Evolutionary conservation across 2,888 invertebrate genomes (phyloP).

Genomic region (Hetaerina titia): DNA sequence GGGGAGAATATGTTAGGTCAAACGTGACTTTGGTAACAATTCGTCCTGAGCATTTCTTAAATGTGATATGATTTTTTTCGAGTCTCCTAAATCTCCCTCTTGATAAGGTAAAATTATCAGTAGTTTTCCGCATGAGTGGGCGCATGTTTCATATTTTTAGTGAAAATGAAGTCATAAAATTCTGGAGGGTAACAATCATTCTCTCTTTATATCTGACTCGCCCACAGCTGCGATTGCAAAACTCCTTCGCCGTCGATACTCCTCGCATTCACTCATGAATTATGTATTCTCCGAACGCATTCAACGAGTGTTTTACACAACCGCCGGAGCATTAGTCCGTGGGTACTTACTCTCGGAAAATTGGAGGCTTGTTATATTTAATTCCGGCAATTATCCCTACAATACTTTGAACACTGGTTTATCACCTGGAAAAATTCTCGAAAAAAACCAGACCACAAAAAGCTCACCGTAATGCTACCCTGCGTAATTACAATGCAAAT

Average conservation of each 20-base stretch:
- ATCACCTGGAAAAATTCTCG: neutral
- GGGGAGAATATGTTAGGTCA: neutral
- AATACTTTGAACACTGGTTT: neutral
- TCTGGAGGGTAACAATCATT: neutral
- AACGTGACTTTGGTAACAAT: neutral
- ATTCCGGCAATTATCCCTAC: neutral
- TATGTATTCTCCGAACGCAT: neutral
- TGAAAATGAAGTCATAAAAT: neutral
- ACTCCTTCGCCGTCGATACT: neutral
- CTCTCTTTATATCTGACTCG: neutral
- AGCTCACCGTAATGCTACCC: neutral
- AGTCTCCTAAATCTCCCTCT: neutral
- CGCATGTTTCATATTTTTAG: neutral
- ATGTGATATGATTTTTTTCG: neutral
- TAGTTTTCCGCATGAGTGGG: too few species aligned
- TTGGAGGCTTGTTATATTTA: constrained; percentile 39
- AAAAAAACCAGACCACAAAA: neutral
- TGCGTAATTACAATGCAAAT: neutral
- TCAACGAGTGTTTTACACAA: constrained; percentile 5
- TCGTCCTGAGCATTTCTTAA: neutral
- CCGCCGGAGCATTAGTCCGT: neutral
- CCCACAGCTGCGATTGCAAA: neutral
- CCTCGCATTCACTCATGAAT: constrained; percentile 9
- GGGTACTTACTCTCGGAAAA: constrained; percentile 13
- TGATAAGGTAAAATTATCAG: neutral